Conservation (phyloP, 2,888 invertebrate genomes). For the Lasioglossum lativentre region DNA sequence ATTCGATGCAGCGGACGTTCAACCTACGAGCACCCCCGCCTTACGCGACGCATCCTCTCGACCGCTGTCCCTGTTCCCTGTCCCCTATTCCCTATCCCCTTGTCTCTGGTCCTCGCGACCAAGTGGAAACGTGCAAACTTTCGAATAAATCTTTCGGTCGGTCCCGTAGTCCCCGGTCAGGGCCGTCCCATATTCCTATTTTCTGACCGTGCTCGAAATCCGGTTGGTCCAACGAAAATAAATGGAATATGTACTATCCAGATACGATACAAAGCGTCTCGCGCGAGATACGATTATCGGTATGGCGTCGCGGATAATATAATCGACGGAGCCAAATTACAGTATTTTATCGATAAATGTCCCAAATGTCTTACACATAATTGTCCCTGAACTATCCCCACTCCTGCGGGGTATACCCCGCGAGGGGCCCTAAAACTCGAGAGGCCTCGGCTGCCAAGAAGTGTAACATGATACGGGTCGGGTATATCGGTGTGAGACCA, state of each 20-base stretch:
- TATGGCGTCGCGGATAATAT: background rate
- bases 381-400: too few species aligned
- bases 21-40: conserved; percentile 75
- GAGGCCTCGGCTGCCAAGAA: too few species aligned
- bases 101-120: conserved; percentile 67
- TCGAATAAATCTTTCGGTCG: conserved; percentile 76
- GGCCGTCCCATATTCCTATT: conserved; percentile 63
- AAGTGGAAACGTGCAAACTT: conserved; percentile 73
- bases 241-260: conserved; percentile 18
- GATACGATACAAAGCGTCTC: conserved; percentile 4
- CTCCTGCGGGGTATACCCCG: too few species aligned
- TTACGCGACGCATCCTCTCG: conserved; percentile 56
- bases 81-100: conserved; percentile 38
- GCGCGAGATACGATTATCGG: background rate
- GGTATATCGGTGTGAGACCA: too few species aligned
- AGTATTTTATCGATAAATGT: too few species aligned
- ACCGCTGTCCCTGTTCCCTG: conserved; percentile 48
- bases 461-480: too few species aligned
- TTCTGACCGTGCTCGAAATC: conserved; percentile 10
- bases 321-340: background rate
- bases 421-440: too few species aligned
- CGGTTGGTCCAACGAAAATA: conserved; percentile 44
- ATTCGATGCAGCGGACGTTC: conserved; percentile 78
- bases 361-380: too few species aligned
- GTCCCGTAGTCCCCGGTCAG: conserved; percentile 49